These are phyloP conservation scores for Lamellibrachia satsuma DNA, from an alignment of 2,888 invertebrate species.

Conservation along the genomic window DNA sequence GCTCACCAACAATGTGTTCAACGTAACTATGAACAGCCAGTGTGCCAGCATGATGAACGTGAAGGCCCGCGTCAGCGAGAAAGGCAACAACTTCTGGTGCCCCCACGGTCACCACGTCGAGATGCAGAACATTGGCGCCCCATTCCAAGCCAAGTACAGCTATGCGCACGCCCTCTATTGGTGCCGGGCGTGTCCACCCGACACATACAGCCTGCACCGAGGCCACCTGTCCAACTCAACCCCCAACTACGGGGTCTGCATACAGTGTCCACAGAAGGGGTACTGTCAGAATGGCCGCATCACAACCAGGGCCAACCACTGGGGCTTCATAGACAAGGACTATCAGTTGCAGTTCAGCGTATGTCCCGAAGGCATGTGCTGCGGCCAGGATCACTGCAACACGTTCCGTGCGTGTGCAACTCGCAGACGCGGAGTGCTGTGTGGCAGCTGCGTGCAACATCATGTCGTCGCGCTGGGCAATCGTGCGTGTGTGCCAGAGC, in stretches of 20 bases:
- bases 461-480: not conserved
- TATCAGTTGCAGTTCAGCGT: not conserved
- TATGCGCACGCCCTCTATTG: not conserved
- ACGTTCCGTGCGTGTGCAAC: not conserved
- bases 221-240: not conserved
- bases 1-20: not conserved
- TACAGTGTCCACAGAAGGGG: not conserved
- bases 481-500: not conserved
- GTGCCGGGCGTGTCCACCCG: not conserved
- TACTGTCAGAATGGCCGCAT: not conserved
- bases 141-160: not conserved
- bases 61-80: not conserved
- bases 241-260: not conserved
- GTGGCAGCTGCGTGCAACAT: not conserved
- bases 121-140: not conserved
- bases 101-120: not conserved
- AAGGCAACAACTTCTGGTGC: not conserved
- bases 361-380: not conserved
- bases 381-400: not conserved
- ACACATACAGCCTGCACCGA: not conserved
- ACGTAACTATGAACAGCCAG: constrained; percentile 38
- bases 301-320: not conserved
- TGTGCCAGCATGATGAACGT: not conserved
- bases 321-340: not conserved
- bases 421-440: not conserved